These are phyloP conservation scores for Arctia plantaginis DNA, from an alignment of 2,888 invertebrate species.

Conservation along the genomic window DNA sequence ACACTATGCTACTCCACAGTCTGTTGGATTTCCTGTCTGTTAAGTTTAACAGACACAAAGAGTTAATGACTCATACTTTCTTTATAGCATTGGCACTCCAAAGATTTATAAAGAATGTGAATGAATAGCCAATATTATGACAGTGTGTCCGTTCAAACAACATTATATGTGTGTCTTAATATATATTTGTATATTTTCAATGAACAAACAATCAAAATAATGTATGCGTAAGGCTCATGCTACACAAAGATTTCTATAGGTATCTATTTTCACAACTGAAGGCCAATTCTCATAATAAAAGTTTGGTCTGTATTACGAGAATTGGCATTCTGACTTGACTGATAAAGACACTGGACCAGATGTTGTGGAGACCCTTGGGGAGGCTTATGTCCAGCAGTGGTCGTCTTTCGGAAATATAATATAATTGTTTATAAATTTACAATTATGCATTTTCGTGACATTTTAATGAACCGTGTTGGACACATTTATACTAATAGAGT, in stretches of 20 bases:
- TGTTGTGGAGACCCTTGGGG: no score
- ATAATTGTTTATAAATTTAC: no score
- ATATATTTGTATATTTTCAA: background rate
- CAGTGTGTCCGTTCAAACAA: background rate
- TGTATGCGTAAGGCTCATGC: background rate
- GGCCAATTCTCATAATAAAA: no score
- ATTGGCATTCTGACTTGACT: no score
- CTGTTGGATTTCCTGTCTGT: conserved; percentile 42
- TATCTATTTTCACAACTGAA: background rate
- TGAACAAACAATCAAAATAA: background rate
- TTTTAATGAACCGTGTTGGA: no score
- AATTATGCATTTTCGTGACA: no score
- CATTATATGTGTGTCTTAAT: background rate
- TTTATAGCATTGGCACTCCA: conserved; percentile 24
- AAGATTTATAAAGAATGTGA: conserved; percentile 11
- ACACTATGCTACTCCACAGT: conserved; percentile 30
- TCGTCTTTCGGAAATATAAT: no score
- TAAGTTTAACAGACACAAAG: conserved; percentile 38
- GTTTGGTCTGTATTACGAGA: no score
- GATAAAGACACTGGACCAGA: no score
- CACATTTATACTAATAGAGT: background rate
- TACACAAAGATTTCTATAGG: background rate
- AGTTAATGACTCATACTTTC: conserved; percentile 42
- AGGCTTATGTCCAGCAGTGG: no score
- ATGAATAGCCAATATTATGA: conserved; percentile 6